These are phyloP conservation scores for Heptranchias perlo DNA, from an alignment of 2,113 vertebrate genomes.

Conservation along the genomic window DNA sequence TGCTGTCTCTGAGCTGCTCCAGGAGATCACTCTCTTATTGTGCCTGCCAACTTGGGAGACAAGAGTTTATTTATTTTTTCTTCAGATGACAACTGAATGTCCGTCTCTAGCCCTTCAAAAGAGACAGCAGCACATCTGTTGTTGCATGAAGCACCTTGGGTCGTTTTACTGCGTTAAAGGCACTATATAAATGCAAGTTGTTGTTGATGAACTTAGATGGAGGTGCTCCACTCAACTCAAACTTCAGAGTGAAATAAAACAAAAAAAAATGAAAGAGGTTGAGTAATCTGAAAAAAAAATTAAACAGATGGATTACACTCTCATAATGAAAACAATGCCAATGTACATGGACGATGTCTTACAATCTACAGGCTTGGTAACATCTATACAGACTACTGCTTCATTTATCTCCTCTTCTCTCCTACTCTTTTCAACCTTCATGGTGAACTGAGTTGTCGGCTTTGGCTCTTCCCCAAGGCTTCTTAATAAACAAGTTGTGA, in stretches of 20 bases:
- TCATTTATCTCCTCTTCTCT: not conserved
- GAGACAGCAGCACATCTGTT: no score
- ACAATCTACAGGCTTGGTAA: not conserved
- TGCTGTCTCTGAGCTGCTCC: no score
- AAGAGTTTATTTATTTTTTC: no score
- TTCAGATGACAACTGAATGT: not conserved
- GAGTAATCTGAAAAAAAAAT: no score
- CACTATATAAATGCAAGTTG: no score
- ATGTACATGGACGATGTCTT: not conserved
- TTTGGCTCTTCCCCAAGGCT: not conserved
- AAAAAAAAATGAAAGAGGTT: not conserved
- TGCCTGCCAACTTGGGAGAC: not conserved
- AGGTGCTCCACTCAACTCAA: not conserved
- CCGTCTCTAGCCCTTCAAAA: not conserved
- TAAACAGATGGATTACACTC: not conserved
- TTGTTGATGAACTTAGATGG: no score
- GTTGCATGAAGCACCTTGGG: no score
- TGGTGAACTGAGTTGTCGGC: not conserved
- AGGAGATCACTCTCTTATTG: not conserved
- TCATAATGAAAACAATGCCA: not conserved
- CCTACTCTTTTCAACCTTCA: not conserved
- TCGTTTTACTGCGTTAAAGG: no score
- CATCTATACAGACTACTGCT: not conserved
- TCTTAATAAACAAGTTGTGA: not conserved
- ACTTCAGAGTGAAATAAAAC: not conserved